Conservation (phyloP, 2,888 invertebrate genomes). For the Hypomecis punctinalis region DNA sequence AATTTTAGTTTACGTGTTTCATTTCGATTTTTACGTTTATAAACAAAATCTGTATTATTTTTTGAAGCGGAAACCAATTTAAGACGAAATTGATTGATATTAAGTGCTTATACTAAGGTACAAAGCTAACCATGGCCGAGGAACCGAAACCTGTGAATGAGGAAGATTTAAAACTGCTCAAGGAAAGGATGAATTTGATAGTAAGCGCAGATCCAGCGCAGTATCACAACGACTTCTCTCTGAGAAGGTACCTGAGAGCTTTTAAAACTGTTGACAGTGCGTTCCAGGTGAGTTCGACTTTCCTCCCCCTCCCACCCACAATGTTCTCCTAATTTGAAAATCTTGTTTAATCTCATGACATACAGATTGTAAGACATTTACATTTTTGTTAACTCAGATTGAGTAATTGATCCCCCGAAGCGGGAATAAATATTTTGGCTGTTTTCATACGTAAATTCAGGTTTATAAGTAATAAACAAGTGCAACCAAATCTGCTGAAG, state of each 20-base stretch:
- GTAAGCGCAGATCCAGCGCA: constrained; percentile 89
- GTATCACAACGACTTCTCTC: constrained; percentile 90
- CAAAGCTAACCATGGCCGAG: constrained; percentile 62
- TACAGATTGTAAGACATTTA: no score
- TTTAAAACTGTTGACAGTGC: constrained; percentile 90
- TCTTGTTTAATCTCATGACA: no score
- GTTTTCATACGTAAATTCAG: no score
- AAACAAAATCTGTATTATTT: not conserved
- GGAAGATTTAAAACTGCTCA: constrained; percentile 87
- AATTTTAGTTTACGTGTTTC: not conserved
- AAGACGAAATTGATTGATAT: not conserved
- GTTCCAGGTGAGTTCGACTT: constrained; percentile 86
- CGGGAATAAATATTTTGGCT: no score
- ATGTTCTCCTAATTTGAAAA: not conserved
- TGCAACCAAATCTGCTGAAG: no score
- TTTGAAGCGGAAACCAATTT: not conserved
- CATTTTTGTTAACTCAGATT: no score
- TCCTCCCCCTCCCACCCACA: not conserved
- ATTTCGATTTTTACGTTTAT: not conserved
- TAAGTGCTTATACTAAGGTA: not conserved
- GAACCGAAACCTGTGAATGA: constrained; percentile 85
- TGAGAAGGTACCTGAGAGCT: constrained; percentile 89
- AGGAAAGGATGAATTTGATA: constrained; percentile 89
- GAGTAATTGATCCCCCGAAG: no score
- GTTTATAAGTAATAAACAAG: no score